Base-by-base conservation (phyloP, 2,888 invertebrate species). In the Hedya salicella region DNA sequence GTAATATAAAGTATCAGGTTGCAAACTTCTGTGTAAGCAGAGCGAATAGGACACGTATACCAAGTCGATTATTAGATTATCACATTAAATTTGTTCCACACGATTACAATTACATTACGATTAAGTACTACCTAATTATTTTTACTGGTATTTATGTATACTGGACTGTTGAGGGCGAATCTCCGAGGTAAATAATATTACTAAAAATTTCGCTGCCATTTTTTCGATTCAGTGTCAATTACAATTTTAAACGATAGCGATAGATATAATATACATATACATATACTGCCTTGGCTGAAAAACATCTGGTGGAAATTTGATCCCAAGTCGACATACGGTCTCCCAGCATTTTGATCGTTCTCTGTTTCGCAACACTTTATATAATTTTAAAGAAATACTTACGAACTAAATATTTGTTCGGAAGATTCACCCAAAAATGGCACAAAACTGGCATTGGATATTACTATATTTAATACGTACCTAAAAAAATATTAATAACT, bases 61-160 rank as follows among this genome's bases (percentile, higher is more conserved):
- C 32, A 50, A 4, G 25, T 25, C 25, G 25, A 25, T 25, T 25
- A 49, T 25, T 25, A 32, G 30, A 19, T 3, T 52, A 54, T 42
- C 40, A 56, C 42, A 42, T n/a, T 48, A 42, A 42, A 25, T 30
- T 56, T 56, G 54, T 16, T 42, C 54, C 25, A 30, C 42, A 21
- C 21, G 46, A 19, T 46, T 46, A 46, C 16, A 13, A 19, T 9
- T 53, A 36, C 2, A 19, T 17, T 52, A 52, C 1, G 5, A 25
- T 14, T 21, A 54, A 54, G 21, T 54, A 21, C 40, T 54, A 54
- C 25, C 54, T 54, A 54, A 42, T 42, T 54, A 13, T 19, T 19
- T 46, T 54, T 36, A 36, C 6, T 36, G 9, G 40, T 54, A 40
- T 19, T n/a, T n/a, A 25, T 6, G 0, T 25, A 25, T 25, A 53